A percentile compares a stretch with the other conserved stretches of the same genome.
These are phyloP conservation scores for Oppia nitens DNA, from an alignment of 1,140 invertebrate species.

Conservation along the genomic window DNA sequence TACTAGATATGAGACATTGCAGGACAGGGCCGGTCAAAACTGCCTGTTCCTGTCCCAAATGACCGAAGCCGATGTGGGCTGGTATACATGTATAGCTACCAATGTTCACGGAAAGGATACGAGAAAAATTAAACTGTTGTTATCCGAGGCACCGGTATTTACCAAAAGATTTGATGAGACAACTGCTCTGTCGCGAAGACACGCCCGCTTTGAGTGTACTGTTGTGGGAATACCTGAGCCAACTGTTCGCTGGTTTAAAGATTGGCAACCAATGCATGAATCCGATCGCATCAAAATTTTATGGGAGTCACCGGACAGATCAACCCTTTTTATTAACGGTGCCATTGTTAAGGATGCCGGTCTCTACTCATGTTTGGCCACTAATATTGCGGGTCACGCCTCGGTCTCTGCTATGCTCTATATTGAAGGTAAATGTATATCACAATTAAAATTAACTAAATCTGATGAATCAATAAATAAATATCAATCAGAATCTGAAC, in stretches of 20 bases:
- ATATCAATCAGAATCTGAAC: conserved; percentile 22
- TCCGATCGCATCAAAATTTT: conserved; percentile 65
- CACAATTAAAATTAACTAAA: background rate
- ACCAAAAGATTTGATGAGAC: conserved; percentile 60
- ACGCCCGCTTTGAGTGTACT: conserved; percentile 58
- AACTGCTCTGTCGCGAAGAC: conserved; percentile 50
- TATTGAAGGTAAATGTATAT: conserved; percentile 53
- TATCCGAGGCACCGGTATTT: conserved; percentile 82
- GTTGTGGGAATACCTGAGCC: conserved; percentile 78
- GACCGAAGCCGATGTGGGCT: conserved; percentile 73
- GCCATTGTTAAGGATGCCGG: conserved; percentile 63
- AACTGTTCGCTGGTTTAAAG: conserved; percentile 92
- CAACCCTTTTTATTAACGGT: conserved; percentile 63
- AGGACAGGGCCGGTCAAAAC: conserved; percentile 71
- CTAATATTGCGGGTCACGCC: conserved; percentile 79
- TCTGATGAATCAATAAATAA: background rate
- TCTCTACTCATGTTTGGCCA: conserved; percentile 76
- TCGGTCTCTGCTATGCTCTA: conserved; percentile 73
- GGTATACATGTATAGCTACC: conserved; percentile 75
- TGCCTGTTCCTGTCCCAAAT: conserved; percentile 49
- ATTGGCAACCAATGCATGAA: conserved; percentile 72
- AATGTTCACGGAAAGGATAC: conserved; percentile 76
- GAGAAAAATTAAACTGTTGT: conserved; percentile 60
- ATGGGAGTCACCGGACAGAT: conserved; percentile 63
- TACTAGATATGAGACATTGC: conserved; percentile 50